These are phyloP conservation scores for Clinocottus analis DNA, from an alignment of 2,113 vertebrate genomes.

Conservation along the genomic window DNA sequence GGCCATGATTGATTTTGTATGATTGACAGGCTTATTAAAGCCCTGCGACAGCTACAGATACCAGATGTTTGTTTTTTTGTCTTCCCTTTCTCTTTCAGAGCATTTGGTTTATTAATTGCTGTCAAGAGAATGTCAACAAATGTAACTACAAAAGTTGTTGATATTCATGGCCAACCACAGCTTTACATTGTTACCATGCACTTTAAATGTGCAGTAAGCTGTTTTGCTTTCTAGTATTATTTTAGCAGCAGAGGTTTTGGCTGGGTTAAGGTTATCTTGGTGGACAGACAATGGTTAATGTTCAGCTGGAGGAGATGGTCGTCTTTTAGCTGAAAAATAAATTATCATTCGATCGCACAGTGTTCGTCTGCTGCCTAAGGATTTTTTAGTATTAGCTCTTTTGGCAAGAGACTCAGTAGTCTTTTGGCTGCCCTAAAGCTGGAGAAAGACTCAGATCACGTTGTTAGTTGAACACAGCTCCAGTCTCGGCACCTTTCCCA, in stretches of 20 bases:
- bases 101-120: not conserved
- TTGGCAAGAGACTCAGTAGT: constrained; percentile 64
- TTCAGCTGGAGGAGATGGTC: constrained; percentile 58
- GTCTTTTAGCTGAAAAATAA: constrained; percentile 64
- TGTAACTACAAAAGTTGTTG: not conserved
- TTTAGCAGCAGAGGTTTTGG: constrained; percentile 65
- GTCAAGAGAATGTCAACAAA: not conserved
- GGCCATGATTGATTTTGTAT: not conserved
- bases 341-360: constrained; percentile 71
- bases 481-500: constrained; percentile 84
- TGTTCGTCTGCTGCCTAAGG: constrained; percentile 78
- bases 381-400: constrained; percentile 74
- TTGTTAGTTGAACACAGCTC: constrained; percentile 71
- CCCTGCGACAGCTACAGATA: not conserved
- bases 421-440: constrained; percentile 71
- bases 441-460: constrained; percentile 69
- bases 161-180: not conserved
- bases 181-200: constrained; percentile 17
- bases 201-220: constrained; percentile 49
- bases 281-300: constrained; percentile 63
- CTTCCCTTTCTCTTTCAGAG: not conserved
- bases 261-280: constrained; percentile 40
- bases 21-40: not conserved
- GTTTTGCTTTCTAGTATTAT: constrained; percentile 55
- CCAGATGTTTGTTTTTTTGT: not conserved